Conservation (phyloP, 2,888 invertebrate genomes). For the Magallana nippona region DNA sequence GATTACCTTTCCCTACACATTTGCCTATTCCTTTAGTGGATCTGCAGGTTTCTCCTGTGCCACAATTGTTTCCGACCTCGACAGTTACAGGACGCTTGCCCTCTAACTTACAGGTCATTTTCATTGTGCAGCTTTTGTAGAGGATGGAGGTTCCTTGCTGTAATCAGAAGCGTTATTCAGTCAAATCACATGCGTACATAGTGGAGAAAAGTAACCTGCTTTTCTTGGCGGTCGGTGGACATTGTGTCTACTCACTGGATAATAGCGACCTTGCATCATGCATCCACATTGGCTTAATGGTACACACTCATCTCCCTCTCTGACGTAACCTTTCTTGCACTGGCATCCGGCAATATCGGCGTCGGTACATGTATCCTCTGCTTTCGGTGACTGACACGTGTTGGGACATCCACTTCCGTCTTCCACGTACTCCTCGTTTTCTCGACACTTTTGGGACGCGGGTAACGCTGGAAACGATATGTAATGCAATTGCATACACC, state of each 20-base stretch:
- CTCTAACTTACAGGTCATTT: too few species aligned
- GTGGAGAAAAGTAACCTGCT: too few species aligned
- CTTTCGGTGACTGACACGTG: slow-evolving; percentile 36
- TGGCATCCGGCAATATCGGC: slow-evolving; percentile 55
- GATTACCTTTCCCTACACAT: too few species aligned
- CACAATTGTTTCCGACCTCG: too few species aligned
- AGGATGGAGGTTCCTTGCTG: too few species aligned
- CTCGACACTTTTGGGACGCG: slow-evolving; percentile 48
- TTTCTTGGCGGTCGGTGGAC: background rate
- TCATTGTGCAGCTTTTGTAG: too few species aligned
- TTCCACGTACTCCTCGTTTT: slow-evolving; percentile 57
- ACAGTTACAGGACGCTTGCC: too few species aligned
- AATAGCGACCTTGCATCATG: slow-evolving; percentile 37
- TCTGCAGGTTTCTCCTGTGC: too few species aligned
- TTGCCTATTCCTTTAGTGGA: too few species aligned
- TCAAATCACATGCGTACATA: too few species aligned
- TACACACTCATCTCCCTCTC: slow-evolving; percentile 61
- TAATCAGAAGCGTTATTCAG: too few species aligned
- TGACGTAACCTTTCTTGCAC: slow-evolving; percentile 60
- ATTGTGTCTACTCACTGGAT: slow-evolving; percentile 47
- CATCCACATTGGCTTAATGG: slow-evolving; percentile 67
- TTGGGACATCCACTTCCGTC: slow-evolving; percentile 48
- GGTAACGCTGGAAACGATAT: slow-evolving; percentile 28
- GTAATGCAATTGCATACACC: background rate
- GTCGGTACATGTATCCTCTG: background rate